These are phyloP conservation scores for Anthopleura sola DNA, from an alignment of 64 coral and sea anemone genomes.

Conservation along the genomic window DNA sequence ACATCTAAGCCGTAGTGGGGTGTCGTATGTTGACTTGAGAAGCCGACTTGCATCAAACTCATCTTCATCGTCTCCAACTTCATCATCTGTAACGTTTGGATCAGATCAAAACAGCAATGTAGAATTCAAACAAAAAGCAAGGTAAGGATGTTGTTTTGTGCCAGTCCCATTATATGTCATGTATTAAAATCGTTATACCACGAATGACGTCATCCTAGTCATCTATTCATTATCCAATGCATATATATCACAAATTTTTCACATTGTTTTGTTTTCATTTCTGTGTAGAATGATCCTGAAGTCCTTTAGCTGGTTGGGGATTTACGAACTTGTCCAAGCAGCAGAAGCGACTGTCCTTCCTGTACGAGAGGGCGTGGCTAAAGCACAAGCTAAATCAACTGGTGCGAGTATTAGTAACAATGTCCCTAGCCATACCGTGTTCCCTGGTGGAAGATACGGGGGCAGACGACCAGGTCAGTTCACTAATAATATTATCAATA, in stretches of 20 bases:
- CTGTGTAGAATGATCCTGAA: conserved; percentile 73
- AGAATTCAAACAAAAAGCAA: conserved; percentile 78
- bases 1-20: conserved; percentile 75
- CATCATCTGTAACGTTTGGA: conserved; percentile 3
- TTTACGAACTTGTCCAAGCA: conserved; percentile 70
- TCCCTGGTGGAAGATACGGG: conserved; percentile 45
- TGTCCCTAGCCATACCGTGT: conserved; percentile 47
- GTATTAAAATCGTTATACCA: neutral
- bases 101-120: conserved; percentile 55
- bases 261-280: neutral
- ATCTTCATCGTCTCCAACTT: conserved; percentile 15
- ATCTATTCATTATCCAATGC: no score
- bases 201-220: no score
- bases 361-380: conserved; percentile 83
- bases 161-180: neutral
- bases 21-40: conserved; percentile 80
- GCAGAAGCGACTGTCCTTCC: conserved; percentile 85
- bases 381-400: conserved; percentile 82
- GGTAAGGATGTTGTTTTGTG: neutral
- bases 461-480: conserved; percentile 54
- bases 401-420: conserved; percentile 71
- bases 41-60: conserved; percentile 44
- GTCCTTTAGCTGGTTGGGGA: conserved; percentile 73
- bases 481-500: neutral
- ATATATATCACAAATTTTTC: no score